phyloP scores from a whole-genome alignment of 64 coral and sea anemone species.

The Cladopsammia gracilis region DNA sequence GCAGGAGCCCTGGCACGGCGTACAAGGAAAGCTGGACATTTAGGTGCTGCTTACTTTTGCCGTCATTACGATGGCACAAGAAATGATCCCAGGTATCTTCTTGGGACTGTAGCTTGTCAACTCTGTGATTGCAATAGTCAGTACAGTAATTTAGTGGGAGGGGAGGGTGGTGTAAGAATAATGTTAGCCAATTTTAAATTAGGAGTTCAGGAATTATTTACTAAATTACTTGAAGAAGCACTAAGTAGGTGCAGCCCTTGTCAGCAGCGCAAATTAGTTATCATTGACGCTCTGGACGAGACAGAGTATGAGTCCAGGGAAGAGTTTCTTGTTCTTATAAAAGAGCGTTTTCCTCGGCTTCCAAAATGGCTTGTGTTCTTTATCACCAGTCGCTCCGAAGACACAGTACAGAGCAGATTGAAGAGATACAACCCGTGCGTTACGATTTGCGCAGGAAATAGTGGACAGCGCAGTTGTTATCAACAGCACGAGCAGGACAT shows the following conservation, averaged over 20 bases:
- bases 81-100: constrained; percentile 48
- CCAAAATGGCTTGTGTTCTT: too few relatives aligned
- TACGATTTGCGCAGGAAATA: too few relatives aligned
- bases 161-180: background rate
- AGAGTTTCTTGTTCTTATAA: constrained; percentile 40
- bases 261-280: background rate
- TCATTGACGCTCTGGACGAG: constrained; percentile 51
- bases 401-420: too few relatives aligned
- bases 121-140: background rate
- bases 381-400: too few relatives aligned
- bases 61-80: constrained; percentile 44
- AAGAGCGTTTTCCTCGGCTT: background rate
- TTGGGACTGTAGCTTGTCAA: constrained; percentile 35
- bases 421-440: too few relatives aligned
- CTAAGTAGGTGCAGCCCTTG: background rate
- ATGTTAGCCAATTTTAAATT: constrained; percentile 14
- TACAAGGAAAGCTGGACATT: background rate
- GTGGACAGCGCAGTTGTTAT: too few relatives aligned
- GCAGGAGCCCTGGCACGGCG: background rate
- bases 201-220: constrained; percentile 35
- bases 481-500: too few relatives aligned
- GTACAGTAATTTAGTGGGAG: constrained; percentile 17
- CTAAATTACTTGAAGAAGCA: constrained; percentile 40
- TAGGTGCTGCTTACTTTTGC: constrained; percentile 22
- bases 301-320: constrained; percentile 34